A percentile compares a stretch with the other conserved stretches of the same genome.
Conservation (phyloP, 1,140 invertebrate genomes). For the Artemia franciscana region DNA sequence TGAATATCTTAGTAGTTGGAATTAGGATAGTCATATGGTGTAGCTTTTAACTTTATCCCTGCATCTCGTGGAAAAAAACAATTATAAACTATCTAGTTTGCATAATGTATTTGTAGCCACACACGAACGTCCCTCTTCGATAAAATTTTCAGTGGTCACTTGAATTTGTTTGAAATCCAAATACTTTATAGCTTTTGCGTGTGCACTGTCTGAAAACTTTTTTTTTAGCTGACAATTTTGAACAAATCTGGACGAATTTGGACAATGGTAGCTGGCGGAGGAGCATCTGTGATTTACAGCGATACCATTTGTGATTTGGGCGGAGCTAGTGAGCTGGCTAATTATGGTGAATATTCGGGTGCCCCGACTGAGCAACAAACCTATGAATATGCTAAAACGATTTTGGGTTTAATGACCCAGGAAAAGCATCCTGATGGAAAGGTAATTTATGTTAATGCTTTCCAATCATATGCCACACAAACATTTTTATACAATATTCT, state of each 20-base stretch:
- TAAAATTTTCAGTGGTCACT: conserved; percentile 21
- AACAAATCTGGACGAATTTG: conserved; percentile 86
- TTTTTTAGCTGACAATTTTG: conserved; percentile 51
- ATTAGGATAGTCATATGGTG: too few species aligned
- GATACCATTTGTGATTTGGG: conserved; percentile 97
- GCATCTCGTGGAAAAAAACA: too few species aligned
- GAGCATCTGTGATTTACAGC: conserved; percentile 97
- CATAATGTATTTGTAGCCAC: too few species aligned
- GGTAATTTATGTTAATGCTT: too few species aligned
- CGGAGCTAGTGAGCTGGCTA: conserved; percentile 73
- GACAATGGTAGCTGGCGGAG: conserved; percentile 99
- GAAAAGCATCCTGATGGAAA: conserved; percentile 52
- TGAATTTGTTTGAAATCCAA: neutral
- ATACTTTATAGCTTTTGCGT: conserved; percentile 1
- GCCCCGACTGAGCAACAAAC: conserved; percentile 97
- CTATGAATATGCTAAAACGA: conserved; percentile 96
- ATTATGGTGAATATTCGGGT: conserved; percentile 98
- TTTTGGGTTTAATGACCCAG: conserved; percentile 84
- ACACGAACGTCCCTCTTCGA: too few species aligned
- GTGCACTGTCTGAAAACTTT: conserved; percentile 1
- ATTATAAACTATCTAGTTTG: too few species aligned
- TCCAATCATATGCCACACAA: too few species aligned
- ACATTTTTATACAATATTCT: too few species aligned
- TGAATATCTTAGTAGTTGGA: too few species aligned
- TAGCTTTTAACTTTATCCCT: too few species aligned